Base-by-base conservation (phyloP, 2,888 invertebrate genomes). In the Eupithecia inturbata region DNA sequence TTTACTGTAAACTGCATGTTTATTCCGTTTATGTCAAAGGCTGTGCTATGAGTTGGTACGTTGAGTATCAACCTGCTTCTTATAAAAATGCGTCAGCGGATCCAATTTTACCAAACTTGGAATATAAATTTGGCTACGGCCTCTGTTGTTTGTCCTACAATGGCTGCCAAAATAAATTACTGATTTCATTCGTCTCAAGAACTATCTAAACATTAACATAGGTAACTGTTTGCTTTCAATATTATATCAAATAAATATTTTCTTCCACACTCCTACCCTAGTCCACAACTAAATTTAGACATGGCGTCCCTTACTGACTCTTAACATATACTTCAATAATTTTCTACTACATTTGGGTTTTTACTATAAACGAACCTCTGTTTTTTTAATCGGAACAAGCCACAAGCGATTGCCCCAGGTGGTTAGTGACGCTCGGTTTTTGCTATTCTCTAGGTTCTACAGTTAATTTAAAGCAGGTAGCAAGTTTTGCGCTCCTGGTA, bases 151-250 rank as follows among this genome's bases (percentile, higher is more conserved):
- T 90, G 91, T 88, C 87, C 85, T 83, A 89, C 89, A 91, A 91
- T 89, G 89, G 86, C 88, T 86, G 88, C 87, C 87, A 87, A 91
- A 89, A 89, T 91, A 92, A 92, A 91, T 92, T 92, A 92, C 89
- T 83, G 84, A 83, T 87, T 87, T 86, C 87, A 88, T 90, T 89
- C 88, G 87, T 90, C 88, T 89, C 86, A 81, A 84, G 85, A 87
- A 83, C 87, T 86, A 84, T 81, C 78, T 86, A 84, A 90, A 90
- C 90, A 92, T 90, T 90, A 90, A 87, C 87, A 87, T 86, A 86
- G 80, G 68, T 70, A 80, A 78, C 79, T 62, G 79, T 81, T 74
- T 70, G 79, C 78, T 82, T 53, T 82, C 76, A 9, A 72, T 60
- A 63, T 45, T 60, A 63, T 45, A 28, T 33, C 28, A 67, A 33